Evolutionary conservation across 2,797 vertebrate species (phyloP).

Genomic region (Merluccius polli): DNA sequence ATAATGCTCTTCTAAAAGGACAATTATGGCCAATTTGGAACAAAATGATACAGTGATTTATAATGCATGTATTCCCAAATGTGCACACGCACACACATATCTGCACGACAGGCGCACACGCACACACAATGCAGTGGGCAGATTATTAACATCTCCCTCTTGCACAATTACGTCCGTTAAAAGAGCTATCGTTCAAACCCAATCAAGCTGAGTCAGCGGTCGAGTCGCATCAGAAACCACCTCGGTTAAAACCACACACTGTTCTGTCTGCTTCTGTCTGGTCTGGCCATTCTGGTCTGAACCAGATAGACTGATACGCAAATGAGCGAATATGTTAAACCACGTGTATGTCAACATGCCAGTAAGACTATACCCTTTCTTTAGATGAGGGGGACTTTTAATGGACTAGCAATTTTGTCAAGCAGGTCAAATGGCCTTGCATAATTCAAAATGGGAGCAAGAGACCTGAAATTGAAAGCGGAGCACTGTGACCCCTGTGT

Average conservation of each 20-base stretch:
- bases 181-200: not conserved
- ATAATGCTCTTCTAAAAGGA: not conserved
- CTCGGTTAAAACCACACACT: not conserved
- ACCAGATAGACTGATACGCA: not conserved
- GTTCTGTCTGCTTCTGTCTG: not conserved
- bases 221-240: not conserved
- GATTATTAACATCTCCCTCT: not conserved
- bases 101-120: not conserved
- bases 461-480: not conserved
- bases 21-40: not conserved
- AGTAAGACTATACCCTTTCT: not conserved
- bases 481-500: not conserved
- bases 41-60: not conserved
- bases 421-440: not conserved
- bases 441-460: conserved; percentile 8
- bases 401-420: not conserved
- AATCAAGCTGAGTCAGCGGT: not conserved
- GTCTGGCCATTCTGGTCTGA: not conserved
- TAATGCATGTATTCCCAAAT: not conserved
- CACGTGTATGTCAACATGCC: not conserved
- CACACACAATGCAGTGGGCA: not conserved
- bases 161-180: not conserved
- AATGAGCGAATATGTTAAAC: no score
- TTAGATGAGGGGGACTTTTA: not conserved
- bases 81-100: not conserved